Evolutionary conservation across 2,113 vertebrate genomes (phyloP).

Genomic region (Pyrgilauda ruficollis): DNA sequence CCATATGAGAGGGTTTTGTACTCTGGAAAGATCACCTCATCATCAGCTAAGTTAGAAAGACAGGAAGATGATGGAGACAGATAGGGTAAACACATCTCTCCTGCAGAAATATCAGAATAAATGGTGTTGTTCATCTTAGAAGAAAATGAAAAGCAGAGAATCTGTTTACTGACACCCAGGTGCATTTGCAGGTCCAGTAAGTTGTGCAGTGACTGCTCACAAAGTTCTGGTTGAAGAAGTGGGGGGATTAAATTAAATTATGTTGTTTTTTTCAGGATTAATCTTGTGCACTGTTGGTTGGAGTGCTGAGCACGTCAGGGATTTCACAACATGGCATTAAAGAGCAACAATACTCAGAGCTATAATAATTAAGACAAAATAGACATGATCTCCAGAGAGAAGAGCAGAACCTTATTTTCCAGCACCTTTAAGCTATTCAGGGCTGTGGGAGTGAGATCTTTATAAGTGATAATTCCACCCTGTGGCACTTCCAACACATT

Average conservation of each 20-base stretch:
- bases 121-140: background rate
- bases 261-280: background rate
- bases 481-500: slow-evolving; percentile 39
- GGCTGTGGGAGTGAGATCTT: slow-evolving; percentile 27
- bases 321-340: background rate
- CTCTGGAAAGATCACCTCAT: background rate
- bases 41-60: background rate
- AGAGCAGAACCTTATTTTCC: slow-evolving; percentile 14
- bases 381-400: background rate
- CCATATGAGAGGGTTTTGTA: accelerated
- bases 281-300: background rate
- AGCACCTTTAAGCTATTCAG: slow-evolving; percentile 21
- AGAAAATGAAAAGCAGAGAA: background rate
- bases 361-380: slow-evolving; percentile 37
- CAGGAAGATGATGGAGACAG: background rate
- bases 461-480: slow-evolving; percentile 33
- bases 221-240: background rate
- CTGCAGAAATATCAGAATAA: background rate
- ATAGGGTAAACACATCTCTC: accelerated
- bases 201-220: background rate
- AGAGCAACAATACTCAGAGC: slow-evolving; percentile 1
- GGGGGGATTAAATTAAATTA: background rate
- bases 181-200: background rate
- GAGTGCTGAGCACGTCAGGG: background rate
- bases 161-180: background rate